These are phyloP conservation scores for Bubo bubo DNA, from an alignment of 2,113 vertebrate species.

Conservation along the genomic window DNA sequence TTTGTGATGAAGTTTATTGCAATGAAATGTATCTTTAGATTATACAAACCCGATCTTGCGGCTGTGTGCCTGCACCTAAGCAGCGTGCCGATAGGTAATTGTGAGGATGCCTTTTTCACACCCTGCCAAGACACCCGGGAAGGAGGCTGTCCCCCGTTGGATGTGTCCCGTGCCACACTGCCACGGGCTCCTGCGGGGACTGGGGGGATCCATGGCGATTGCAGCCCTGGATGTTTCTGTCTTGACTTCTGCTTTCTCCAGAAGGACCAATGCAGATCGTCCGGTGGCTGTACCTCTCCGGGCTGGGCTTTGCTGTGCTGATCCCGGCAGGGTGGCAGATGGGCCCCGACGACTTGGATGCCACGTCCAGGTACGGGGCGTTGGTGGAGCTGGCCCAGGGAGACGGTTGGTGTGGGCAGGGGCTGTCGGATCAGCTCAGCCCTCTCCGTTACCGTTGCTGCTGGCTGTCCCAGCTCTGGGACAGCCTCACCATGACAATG, in stretches of 20 bases:
- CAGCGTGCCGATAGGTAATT: rapidly evolving
- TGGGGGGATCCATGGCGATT: rapidly evolving
- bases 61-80: rapidly evolving
- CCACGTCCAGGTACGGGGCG: constrained; percentile 47
- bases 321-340: constrained; percentile 40
- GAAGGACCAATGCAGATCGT: constrained; percentile 7
- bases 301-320: constrained; percentile 60
- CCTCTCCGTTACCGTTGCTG: rapidly evolving
- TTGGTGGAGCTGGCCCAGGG: not conserved
- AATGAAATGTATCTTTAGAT: rapidly evolving
- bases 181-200: not conserved
- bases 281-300: constrained; percentile 25
- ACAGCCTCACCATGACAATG: rapidly evolving
- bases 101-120: rapidly evolving
- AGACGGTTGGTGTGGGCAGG: rapidly evolving
- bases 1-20: not conserved
- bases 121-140: rapidly evolving
- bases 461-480: not conserved
- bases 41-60: rapidly evolving
- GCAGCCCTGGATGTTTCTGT: rapidly evolving
- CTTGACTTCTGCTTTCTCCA: not conserved
- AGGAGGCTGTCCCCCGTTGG: rapidly evolving
- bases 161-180: rapidly evolving
- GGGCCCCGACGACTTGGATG: constrained; percentile 6
- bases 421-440: not conserved